phyloP scores from a whole-genome alignment of 2,888 invertebrate genomes.

The Creontiades dilutus region DNA sequence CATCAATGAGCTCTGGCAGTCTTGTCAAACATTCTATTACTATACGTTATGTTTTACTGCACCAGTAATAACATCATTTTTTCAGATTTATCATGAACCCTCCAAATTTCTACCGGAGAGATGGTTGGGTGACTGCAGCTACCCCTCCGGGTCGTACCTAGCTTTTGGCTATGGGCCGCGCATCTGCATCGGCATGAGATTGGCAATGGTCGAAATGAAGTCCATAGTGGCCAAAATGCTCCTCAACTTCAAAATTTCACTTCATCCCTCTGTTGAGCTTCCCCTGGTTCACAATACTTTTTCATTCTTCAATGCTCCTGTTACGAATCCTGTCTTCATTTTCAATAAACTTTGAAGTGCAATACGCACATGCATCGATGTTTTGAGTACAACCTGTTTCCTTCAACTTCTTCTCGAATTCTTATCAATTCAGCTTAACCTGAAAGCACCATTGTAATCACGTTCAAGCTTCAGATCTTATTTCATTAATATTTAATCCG shows the following conservation, averaged over 20 bases:
- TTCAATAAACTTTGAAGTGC: neutral
- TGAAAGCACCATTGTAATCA: too few species aligned
- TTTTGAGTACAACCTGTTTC: too few species aligned
- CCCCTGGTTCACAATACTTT: constrained; percentile 1
- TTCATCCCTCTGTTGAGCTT: constrained; percentile 14
- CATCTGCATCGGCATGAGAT: constrained; percentile 70
- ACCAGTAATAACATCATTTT: neutral
- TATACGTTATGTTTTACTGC: neutral
- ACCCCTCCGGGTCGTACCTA: neutral
- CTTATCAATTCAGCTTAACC: too few species aligned
- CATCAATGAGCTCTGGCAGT: too few species aligned
- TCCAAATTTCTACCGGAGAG: constrained; percentile 54
- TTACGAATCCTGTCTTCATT: neutral
- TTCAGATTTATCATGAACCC: constrained; percentile 47
- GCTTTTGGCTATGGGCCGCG: constrained; percentile 70
- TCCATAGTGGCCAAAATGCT: constrained; percentile 37
- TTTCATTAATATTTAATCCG: too few species aligned
- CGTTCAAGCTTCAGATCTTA: too few species aligned
- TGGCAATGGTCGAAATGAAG: constrained; percentile 43
- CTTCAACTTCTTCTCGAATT: too few species aligned
- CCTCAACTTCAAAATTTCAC: constrained; percentile 38
- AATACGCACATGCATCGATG: neutral
- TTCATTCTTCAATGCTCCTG: constrained; percentile 17
- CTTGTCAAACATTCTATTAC: too few species aligned
- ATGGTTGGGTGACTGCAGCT: constrained; percentile 5